Percentiles rank a stretch among this genome's conserved stretches.
Evolutionary conservation across 2,113 vertebrate species (phyloP).

Genomic region (Pitta sordida): DNA sequence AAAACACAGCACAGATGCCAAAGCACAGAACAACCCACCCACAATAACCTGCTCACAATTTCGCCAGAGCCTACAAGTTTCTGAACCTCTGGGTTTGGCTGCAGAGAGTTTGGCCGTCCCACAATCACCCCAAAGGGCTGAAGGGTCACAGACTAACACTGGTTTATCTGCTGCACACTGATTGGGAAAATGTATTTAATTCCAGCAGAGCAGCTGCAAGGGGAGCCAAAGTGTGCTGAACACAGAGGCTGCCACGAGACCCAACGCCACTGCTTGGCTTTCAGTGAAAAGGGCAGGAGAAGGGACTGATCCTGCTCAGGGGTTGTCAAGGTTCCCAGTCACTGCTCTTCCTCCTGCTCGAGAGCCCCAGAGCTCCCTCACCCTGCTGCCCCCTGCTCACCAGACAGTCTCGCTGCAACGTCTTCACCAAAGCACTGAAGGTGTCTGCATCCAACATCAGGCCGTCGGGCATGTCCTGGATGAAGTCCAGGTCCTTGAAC

Average conservation of each 20-base stretch:
- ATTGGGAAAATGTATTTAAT: not conserved
- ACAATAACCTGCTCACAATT: not conserved
- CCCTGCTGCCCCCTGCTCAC: slow-evolving; percentile 70
- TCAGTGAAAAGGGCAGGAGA: not conserved
- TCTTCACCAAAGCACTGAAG: slow-evolving; percentile 90
- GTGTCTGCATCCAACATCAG: slow-evolving; percentile 93
- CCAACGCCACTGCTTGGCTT: not conserved
- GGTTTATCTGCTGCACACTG: not conserved
- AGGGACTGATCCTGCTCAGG: not conserved
- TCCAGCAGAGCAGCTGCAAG: not conserved
- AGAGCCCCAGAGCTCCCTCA: not conserved
- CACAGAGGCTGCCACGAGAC: not conserved
- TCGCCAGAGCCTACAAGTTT: not conserved
- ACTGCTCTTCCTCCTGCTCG: accelerated
- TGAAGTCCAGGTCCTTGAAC: slow-evolving; percentile 97
- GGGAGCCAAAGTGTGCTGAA: not conserved
- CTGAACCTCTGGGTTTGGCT: not conserved
- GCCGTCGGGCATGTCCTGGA: slow-evolving; percentile 90
- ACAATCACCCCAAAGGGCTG: not conserved
- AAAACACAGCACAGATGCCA: not conserved
- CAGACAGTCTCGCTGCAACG: slow-evolving; percentile 94
- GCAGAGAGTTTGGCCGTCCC: not conserved
- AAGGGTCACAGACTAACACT: not conserved
- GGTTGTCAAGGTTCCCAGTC: not conserved
- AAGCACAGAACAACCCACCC: accelerated